Evolutionary conservation across 2,888 invertebrate species (phyloP).

Genomic region (Nymphalis polychloros): DNA sequence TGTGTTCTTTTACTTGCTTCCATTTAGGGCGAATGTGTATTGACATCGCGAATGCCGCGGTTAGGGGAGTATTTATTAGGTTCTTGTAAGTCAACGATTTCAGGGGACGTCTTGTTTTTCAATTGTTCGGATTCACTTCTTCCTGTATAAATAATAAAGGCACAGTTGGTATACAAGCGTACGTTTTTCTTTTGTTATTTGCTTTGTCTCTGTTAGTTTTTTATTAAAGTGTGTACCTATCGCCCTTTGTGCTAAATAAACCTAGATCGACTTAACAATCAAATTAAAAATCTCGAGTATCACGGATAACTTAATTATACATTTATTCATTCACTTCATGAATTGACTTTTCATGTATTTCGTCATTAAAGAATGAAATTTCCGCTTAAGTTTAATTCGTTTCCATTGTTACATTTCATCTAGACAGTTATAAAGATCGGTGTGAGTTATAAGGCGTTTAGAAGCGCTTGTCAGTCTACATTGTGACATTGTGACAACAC

Average conservation of each 20-base stretch:
- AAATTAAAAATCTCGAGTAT: too few species aligned
- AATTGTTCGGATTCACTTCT: slow-evolving; percentile 18
- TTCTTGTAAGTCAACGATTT: slow-evolving; percentile 29
- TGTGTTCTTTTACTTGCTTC: slow-evolving; percentile 59
- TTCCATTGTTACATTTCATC: not conserved
- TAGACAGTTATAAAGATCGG: slow-evolving; percentile 15
- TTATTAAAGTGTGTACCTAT: not conserved
- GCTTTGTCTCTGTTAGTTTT: not conserved
- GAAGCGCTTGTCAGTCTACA: slow-evolving; percentile 35
- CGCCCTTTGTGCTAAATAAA: too few species aligned
- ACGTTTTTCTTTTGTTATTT: not conserved
- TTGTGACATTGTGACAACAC: slow-evolving; percentile 58
- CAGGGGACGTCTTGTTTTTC: slow-evolving; percentile 25
- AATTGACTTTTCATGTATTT: too few species aligned
- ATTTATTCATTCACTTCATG: too few species aligned
- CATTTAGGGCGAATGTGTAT: slow-evolving; percentile 66
- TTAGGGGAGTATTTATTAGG: slow-evolving; percentile 21
- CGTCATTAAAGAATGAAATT: not conserved
- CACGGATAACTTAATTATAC: too few species aligned
- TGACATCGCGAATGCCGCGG: slow-evolving; percentile 46
- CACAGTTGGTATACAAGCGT: slow-evolving; percentile 2
- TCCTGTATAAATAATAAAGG: not conserved
- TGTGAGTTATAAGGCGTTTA: slow-evolving; percentile 20
- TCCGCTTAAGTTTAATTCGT: not conserved
- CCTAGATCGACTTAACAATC: not conserved